Conservation (phyloP, 2,113 vertebrate species). For the Microtus pennsylvanicus region DNA sequence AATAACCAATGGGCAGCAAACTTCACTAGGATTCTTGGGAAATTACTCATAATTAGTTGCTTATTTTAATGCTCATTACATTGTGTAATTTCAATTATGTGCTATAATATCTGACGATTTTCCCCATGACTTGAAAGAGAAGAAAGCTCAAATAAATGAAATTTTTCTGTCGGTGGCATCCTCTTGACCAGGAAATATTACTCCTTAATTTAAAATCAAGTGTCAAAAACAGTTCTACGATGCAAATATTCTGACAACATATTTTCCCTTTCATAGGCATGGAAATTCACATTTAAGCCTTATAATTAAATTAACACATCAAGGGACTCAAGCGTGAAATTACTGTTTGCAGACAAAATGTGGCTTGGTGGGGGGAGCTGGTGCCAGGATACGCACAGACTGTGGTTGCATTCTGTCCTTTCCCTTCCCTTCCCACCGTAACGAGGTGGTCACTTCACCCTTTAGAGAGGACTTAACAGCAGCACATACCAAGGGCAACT, state of each 20-base stretch:
- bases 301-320: constrained; percentile 77
- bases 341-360: constrained; percentile 64
- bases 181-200: constrained; percentile 53
- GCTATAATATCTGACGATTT: constrained; percentile 55
- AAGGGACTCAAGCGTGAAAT: constrained; percentile 63
- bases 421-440: constrained; percentile 52
- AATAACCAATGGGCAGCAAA: constrained; percentile 27
- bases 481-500: constrained; percentile 96
- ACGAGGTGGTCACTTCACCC: constrained; percentile 59
- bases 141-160: constrained; percentile 30
- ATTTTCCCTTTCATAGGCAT: constrained; percentile 62
- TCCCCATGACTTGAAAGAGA: constrained; percentile 46
- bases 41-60: constrained; percentile 40
- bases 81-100: constrained; percentile 65
- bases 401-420: constrained; percentile 46
- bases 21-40: background rate
- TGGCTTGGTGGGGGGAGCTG: constrained; percentile 38
- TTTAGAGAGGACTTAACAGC: constrained; percentile 68
- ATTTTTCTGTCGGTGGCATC: background rate
- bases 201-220: constrained; percentile 62
- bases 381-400: constrained; percentile 69
- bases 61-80: constrained; percentile 53
- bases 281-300: constrained; percentile 66
- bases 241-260: constrained; percentile 55
- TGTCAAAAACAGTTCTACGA: constrained; percentile 69